Evolutionary conservation across 2,113 vertebrate genomes (phyloP), one percentile per base, ranked within the genome.

Genomic region (Cyphomyrus discorhynchus): DNA sequence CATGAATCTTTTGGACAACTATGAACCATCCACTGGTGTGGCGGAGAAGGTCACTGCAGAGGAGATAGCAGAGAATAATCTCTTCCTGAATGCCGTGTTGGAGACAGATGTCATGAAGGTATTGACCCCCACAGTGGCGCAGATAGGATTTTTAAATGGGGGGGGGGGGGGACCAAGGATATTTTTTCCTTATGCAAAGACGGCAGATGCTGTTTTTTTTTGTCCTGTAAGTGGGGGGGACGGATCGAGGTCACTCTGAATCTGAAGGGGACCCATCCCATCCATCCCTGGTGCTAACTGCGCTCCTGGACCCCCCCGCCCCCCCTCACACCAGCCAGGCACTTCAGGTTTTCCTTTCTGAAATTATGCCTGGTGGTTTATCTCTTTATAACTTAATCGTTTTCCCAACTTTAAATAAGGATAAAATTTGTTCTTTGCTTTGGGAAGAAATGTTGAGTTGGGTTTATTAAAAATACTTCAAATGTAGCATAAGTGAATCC

Each of bases 61-160:
- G 91, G 96, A 97, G 93, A 90, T 93, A 27, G 85, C 46, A 58
- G 97, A 97, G 94, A 96, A 96, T 89, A 89, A 92, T 39, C 17
- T 91, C 31, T 98, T 98, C 77, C 94, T 98, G 42, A 90, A 97
- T 70, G 94, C 96, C 21, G 91, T 98, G 15, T 45, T 98, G 91
- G 93, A 94, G 15, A 97, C 97, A 0, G 90, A 96, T 84, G 94
- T 98, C 87, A 97, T 98, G 96, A 96, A 96, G 96, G 97, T 97
- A 92, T 21, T 91, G 19, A 24, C 19, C 19, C 52, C 17, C 31
- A n/a, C 27, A 0, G 39, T 39, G 39, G 39, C 3, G 39, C 39
- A 39, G 39, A 39, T 39, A 39, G 39, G 39, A 39, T 39, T 39
- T 39, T 39, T 3, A 3, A 39, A 39, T 39, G 3, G 39, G 39